phyloP scores from a whole-genome alignment of 2,113 vertebrate species.

The Psittacara wagleri region DNA sequence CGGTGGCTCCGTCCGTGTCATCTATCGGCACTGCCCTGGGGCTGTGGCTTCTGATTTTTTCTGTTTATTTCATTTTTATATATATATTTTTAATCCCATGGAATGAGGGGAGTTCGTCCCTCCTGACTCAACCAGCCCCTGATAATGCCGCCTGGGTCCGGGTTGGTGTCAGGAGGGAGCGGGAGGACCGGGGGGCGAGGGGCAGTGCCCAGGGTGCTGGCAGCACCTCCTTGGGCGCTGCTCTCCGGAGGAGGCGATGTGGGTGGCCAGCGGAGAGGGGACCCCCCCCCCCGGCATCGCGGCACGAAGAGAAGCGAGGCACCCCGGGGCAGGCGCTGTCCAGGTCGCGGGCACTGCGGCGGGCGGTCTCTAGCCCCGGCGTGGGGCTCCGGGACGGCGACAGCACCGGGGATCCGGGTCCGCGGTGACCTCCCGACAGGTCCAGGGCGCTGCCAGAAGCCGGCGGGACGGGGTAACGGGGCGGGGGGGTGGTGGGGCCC shows the following conservation, averaged over 20 bases:
- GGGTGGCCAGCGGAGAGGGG: not conserved
- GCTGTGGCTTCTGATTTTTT: not conserved
- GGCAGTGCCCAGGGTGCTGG: not conserved
- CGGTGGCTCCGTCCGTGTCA: not conserved
- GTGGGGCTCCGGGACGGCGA: not conserved
- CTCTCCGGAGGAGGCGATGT: not conserved
- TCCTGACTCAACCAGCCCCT: not conserved
- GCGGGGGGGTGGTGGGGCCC: too few species aligned
- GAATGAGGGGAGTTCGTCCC: not conserved
- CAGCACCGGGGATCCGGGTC: not conserved
- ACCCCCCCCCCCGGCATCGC: not conserved
- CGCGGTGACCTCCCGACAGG: not conserved
- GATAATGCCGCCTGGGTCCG: not conserved
- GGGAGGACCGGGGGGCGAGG: not conserved
- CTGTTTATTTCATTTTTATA: not conserved
- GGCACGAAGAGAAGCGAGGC: not conserved
- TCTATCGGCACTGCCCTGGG: not conserved
- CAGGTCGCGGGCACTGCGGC: not conserved
- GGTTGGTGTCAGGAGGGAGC: not conserved
- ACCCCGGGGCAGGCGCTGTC: not conserved
- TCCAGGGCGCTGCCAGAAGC: not conserved
- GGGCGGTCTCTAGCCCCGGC: not conserved
- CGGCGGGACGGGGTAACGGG: not conserved
- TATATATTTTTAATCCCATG: not conserved
- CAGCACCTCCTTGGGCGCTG: not conserved